Conservation (phyloP, 2,888 invertebrate species). For the Polydrusus tereticollis region DNA sequence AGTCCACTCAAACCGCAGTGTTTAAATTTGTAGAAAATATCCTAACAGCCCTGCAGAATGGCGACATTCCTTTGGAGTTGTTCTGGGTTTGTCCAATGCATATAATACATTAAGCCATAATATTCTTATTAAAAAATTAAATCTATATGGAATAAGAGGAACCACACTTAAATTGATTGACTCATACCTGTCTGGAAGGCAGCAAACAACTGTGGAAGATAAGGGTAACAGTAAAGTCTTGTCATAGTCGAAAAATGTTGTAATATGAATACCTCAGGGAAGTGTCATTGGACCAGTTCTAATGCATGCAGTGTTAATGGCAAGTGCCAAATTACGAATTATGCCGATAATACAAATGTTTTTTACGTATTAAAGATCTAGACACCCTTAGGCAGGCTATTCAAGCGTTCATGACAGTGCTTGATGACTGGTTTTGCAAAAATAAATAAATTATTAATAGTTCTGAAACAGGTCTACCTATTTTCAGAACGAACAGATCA, state of each 20-base stretch:
- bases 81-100: no score
- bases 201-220: not conserved
- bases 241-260: not conserved
- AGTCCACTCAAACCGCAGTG: no score
- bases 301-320: not conserved
- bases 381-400: not conserved
- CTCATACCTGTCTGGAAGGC: slow-evolving; percentile 1
- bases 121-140: no score
- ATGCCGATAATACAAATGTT: not conserved
- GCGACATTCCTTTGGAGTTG: no score
- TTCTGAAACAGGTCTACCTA: not conserved
- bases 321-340: not conserved
- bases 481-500: not conserved
- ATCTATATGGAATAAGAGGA: not conserved
- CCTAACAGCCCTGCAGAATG: no score
- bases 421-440: not conserved
- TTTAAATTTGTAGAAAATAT: no score
- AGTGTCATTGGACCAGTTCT: slow-evolving; percentile 1
- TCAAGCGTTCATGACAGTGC: not conserved
- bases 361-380: not conserved
- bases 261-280: slow-evolving; percentile 1
- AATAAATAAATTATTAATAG: not conserved
- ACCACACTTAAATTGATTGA: not conserved
- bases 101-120: no score
- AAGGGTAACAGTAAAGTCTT: not conserved